Percentiles rank a stretch among this genome's conserved stretches.
These are phyloP conservation scores for Drosophila kanapiae DNA, from an alignment of 1,140 invertebrate genomes.

Conservation along the genomic window DNA sequence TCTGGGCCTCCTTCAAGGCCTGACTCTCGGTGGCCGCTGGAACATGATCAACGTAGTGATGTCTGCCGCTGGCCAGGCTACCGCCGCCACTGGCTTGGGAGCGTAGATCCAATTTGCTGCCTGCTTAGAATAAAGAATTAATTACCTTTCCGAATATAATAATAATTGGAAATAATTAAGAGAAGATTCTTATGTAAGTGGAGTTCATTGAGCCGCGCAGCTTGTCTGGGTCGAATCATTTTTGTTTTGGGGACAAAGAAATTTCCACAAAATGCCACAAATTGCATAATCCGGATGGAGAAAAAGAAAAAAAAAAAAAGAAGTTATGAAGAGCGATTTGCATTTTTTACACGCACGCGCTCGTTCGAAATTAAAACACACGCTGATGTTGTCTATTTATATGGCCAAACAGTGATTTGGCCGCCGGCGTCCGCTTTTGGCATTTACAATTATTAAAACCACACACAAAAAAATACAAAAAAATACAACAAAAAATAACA, in stretches of 20 bases:
- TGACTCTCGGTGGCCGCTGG: conserved; percentile 87
- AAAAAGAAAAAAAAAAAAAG: neutral
- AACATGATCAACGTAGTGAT: conserved; percentile 84
- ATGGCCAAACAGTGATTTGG: neutral
- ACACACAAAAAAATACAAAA: neutral
- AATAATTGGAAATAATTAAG: neutral
- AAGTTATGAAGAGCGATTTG: conserved; percentile 34
- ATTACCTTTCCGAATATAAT: neutral
- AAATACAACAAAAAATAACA: conserved; percentile 15
- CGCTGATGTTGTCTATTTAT: conserved; percentile 31
- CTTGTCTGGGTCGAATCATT: neutral
- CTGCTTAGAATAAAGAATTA: neutral
- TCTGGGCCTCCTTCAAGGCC: conserved; percentile 87
- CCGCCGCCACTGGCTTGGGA: conserved; percentile 26
- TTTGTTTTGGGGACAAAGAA: conserved; percentile 10
- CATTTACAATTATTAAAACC: conserved; percentile 62
- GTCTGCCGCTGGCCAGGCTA: conserved; percentile 12
- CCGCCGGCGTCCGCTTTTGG: conserved; percentile 32
- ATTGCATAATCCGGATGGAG: conserved; percentile 25
- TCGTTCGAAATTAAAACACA: conserved; percentile 41
- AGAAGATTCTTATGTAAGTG: conserved; percentile 7
- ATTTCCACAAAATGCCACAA: conserved; percentile 9
- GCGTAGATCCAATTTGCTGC: conserved; percentile 38
- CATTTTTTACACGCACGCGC: conserved; percentile 39
- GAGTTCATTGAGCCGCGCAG: conserved; percentile 25